Conservation (phyloP, 1,140 invertebrate genomes). For the Archegozetes longisetosus region DNA sequence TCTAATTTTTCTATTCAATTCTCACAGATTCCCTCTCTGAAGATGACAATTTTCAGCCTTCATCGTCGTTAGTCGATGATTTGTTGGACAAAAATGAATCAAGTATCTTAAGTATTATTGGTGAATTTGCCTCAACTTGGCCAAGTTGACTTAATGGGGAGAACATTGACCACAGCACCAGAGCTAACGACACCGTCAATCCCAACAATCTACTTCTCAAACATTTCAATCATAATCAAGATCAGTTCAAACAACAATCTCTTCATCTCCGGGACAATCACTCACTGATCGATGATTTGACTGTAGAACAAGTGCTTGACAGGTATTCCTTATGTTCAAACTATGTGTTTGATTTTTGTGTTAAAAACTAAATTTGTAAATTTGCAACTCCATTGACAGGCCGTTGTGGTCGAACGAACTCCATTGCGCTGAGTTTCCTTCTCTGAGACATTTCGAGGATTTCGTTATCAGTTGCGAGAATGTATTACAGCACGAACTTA, state of each 20-base stretch:
- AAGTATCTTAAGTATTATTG: conserved; percentile 1
- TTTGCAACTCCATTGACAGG: too few species aligned
- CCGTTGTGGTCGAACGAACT: conserved; percentile 14
- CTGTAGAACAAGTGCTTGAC: conserved; percentile 28
- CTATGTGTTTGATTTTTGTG: too few species aligned
- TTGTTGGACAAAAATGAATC: too few species aligned
- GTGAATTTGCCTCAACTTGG: conserved; percentile 20
- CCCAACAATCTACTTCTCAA: conserved; percentile 2
- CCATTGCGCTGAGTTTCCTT: conserved; percentile 14
- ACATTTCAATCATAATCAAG: not conserved
- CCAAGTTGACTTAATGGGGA: conserved; percentile 22
- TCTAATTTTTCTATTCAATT: too few species aligned
- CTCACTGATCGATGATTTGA: conserved; percentile 42
- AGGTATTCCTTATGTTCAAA: too few species aligned
- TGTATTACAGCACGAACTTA: conserved; percentile 47
- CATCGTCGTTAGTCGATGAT: too few species aligned
- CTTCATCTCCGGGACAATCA: conserved; percentile 20
- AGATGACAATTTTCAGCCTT: too few species aligned
- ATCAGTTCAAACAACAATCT: not conserved
- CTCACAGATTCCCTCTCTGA: too few species aligned
- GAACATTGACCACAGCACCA: not conserved
- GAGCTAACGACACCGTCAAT: not conserved
- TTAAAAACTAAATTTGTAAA: too few species aligned
- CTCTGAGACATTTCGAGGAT: conserved; percentile 38
- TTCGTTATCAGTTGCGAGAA: conserved; percentile 55